A percentile compares a stretch with the other conserved stretches of the same genome.
phyloP scores from a whole-genome alignment of 2,113 vertebrate genomes.

The Caloenas nicobarica region DNA sequence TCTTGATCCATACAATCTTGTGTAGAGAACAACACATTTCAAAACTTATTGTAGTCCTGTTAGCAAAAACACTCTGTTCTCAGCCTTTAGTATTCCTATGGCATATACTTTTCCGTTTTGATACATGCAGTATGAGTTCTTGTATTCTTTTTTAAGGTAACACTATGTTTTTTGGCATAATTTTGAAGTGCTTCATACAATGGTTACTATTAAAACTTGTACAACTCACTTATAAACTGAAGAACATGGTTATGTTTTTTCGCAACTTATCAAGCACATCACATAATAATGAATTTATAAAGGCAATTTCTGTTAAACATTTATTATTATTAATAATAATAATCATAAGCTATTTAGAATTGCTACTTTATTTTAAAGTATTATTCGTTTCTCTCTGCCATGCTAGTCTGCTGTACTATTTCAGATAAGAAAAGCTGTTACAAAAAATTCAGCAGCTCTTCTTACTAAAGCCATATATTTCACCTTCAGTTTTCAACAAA shows the following conservation, averaged over 20 bases:
- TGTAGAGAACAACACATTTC: not conserved
- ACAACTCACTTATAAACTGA: not conserved
- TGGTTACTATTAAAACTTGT: not conserved
- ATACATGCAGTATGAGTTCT: not conserved
- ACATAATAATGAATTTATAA: not conserved
- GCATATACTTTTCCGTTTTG: not conserved
- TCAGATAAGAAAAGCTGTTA: constrained; percentile 36
- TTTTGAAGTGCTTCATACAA: not conserved
- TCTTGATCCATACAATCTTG: not conserved
- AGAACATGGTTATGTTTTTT: not conserved
- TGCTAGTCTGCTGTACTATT: not conserved
- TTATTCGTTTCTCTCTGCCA: not conserved
- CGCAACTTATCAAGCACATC: not conserved
- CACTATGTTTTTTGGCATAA: not conserved
- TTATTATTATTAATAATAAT: not conserved
- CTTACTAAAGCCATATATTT: not conserved
- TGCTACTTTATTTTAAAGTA: not conserved
- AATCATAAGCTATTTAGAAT: not conserved
- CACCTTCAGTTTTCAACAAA: constrained; percentile 13
- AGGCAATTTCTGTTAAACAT: not conserved
- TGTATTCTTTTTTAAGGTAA: not conserved
- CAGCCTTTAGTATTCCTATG: not conserved
- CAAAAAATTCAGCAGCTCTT: constrained; percentile 5
- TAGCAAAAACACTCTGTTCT: not conserved
- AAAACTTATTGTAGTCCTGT: not conserved